Evolutionary conservation across 2,888 invertebrate species (phyloP), one percentile per base, ranked within the genome.

Genomic region (Habroteleia sp.): DNA sequence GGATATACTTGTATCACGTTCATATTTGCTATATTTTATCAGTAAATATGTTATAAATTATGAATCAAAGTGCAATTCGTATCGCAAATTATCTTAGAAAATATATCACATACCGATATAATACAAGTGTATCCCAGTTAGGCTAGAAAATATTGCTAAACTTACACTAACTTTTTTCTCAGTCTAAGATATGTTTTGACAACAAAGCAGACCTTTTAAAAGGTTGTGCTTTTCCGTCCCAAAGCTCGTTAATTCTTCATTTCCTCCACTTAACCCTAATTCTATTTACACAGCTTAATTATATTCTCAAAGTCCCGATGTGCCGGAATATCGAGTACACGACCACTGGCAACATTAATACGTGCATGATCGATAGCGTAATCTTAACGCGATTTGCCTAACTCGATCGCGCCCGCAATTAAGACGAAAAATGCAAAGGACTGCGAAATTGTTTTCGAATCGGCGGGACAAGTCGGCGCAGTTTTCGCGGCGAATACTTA

Each of bases 211-310:
- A 14, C 4, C 29, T 7, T 48, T 48, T 29, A 52, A 52, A 37
- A 52, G 25, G 27, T 14, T 11, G 13, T 10, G 54, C 54, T 63
- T 63, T 29, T 41, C 50, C 29, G 41, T 41, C 23, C 5, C 10
- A 29, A 50, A 46, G 56, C 48, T 68, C 33, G 56, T 68, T 58
- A 58, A 68, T 68, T 58, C 68, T 39, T 37, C 58, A 73, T 73
- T 72, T 73, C 72, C 72, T 65, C 37, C 58, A 65, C 58, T 73
- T 73, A 73, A 73, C 72, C 65, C 50, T 73, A 65, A 73, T 73
- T 65, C 72, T 63, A 65, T 73, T 63, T 73, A 65, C 72, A 73
- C 58, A 58, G 58, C 35, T 65, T 56, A 54, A 63, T 63, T 52
- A 73, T 58, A 65, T 52, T 58, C 58, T 60, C 73, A 52, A 41